Evolutionary conservation across 2,888 invertebrate species (phyloP), one percentile per base, ranked within the genome.

Genomic region (Amphipyra berbera): DNA sequence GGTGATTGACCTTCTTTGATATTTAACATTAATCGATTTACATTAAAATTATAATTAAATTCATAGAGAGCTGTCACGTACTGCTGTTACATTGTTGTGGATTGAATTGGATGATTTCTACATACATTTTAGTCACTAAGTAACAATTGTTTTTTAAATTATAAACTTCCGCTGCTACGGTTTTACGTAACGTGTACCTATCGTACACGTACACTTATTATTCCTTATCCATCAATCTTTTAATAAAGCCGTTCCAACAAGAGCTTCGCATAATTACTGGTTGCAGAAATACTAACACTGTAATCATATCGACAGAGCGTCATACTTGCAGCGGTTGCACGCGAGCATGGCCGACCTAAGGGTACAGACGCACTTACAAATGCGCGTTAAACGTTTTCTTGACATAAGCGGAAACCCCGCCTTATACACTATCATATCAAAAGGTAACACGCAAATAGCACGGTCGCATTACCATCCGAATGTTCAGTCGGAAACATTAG

Each of bases 11-110:
- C 64, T 30, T 30, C 6, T 63, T 48, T 41, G 33, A 14, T 37
- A 35, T 33, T 45, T 55, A 30, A 54, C 62, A 55, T 68, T 45
- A 14, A 41, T 62, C 61, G 45, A 69, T 68, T 64, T 35, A 33
- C 27, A 69, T 69, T 56, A 56, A 56, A 46, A 50, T 69, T 62
- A 48, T 62, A 49, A 54, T 69, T 37, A 60, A 60, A 46, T 37
- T 27, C 6, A 14, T n/a, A 7, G 14, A 44, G 13, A 13, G 35
- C 45, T 38, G 15, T 67, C 58, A 10, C 15, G 8, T 37, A 37
- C 30, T 30, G 10, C 10, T 10, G 10, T 37, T 10, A 37, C 37
- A 37, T 33, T 33, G 37, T 45, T 8, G 9, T 44, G 15, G n/a
- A 27, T 45, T n/a, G 10, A 37, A 10, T 10, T 12, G 10, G 37